Evolutionary conservation across 2,113 vertebrate genomes (phyloP).

Genomic region (Amblyornis subalaris): DNA sequence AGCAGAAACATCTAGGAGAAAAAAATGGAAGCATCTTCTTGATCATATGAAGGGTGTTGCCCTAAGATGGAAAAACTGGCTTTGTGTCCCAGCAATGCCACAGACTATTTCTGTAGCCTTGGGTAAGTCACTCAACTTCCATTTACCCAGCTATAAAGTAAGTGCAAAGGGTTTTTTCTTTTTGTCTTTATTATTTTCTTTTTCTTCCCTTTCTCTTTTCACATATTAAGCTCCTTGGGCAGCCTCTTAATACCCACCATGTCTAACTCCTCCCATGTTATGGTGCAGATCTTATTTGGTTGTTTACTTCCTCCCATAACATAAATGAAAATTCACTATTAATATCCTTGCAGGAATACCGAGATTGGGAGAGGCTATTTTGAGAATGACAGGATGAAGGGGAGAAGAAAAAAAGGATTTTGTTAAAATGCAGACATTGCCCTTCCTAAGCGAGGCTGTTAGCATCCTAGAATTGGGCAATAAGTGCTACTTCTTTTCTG

Average conservation of each 20-base stretch:
- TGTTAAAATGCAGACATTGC: background rate
- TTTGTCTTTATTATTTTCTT: background rate
- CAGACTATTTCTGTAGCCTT: background rate
- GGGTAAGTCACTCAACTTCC: background rate
- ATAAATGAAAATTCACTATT: background rate
- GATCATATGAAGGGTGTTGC: background rate
- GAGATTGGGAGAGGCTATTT: background rate
- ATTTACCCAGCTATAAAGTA: background rate
- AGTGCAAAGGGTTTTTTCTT: background rate
- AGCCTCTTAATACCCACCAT: background rate
- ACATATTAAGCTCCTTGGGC: background rate
- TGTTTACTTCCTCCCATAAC: background rate
- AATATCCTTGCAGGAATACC: background rate
- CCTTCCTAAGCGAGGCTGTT: background rate
- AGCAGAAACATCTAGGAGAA: background rate
- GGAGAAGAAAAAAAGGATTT: background rate
- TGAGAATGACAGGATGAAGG: background rate
- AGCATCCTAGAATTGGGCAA: background rate
- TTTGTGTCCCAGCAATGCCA: background rate
- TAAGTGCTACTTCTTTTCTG: background rate
- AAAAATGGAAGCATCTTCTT: background rate
- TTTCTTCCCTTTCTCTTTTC: background rate
- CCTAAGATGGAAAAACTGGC: background rate
- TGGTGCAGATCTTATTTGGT: background rate
- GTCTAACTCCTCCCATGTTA: background rate